These are phyloP conservation scores for Ciconia maguari DNA, from an alignment of 2,113 vertebrate species.

Conservation along the genomic window DNA sequence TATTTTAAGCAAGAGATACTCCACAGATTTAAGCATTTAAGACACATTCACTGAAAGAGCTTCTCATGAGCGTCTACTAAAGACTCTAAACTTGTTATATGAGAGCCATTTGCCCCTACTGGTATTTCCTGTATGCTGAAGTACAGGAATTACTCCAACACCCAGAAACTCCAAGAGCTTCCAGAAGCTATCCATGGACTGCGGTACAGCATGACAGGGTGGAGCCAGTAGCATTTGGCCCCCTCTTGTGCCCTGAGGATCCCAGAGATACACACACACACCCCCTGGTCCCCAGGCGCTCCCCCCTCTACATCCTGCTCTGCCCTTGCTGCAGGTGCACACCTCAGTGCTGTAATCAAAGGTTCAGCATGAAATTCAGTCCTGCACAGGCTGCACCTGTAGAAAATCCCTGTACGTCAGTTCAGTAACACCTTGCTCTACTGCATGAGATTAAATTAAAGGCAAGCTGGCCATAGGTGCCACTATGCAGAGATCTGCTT, in stretches of 20 bases:
- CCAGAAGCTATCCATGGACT: background rate
- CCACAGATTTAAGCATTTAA: background rate
- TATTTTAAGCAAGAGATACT: background rate
- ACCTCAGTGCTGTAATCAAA: background rate
- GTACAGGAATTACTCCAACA: background rate
- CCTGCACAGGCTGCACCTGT: background rate
- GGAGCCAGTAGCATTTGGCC: background rate
- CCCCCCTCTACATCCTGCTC: background rate
- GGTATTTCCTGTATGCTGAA: background rate
- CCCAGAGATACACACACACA: accelerated
- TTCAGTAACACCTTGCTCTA: background rate
- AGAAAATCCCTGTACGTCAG: background rate
- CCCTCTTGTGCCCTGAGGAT: background rate
- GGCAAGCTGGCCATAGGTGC: accelerated
- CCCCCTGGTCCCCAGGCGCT: accelerated
- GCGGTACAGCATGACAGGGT: background rate
- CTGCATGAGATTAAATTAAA: background rate
- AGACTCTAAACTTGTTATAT: background rate
- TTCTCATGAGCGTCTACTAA: background rate
- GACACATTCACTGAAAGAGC: background rate
- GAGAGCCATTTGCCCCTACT: background rate
- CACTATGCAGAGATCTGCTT: background rate
- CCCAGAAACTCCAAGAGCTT: background rate
- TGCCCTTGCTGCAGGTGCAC: background rate
- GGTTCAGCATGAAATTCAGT: background rate